Percentiles rank a stretch among this genome's conserved stretches.
These are phyloP conservation scores for Eudasyphora cyanicolor DNA, from an alignment of 2,888 invertebrate species.

Conservation along the genomic window DNA sequence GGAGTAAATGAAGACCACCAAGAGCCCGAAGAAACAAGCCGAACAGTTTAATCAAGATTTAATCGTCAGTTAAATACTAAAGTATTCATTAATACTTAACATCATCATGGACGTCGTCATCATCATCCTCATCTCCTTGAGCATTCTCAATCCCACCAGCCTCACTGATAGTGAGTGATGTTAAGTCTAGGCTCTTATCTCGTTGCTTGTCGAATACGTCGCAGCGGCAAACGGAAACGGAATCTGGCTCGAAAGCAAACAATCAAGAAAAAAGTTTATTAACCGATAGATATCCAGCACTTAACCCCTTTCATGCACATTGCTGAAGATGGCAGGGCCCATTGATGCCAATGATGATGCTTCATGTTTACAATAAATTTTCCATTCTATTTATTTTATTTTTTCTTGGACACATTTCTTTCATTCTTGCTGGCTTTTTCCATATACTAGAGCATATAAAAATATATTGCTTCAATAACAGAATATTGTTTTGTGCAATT, in stretches of 20 bases:
- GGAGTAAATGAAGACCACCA: not conserved
- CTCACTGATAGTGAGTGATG: not conserved
- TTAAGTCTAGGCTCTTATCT: slow-evolving; percentile 3
- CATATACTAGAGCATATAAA: not conserved
- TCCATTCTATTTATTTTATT: not conserved
- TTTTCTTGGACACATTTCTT: not conserved
- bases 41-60: slow-evolving; percentile 44
- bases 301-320: slow-evolving; percentile 18
- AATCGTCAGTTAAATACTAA: slow-evolving; percentile 35
- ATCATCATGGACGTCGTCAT: not conserved
- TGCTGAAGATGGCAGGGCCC: not conserved
- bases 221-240: slow-evolving; percentile 11
- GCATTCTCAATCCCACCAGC: not conserved
- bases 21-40: not conserved
- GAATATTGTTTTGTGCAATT: slow-evolving; percentile 20
- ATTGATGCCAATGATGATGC: not conserved
- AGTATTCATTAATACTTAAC: slow-evolving; percentile 38
- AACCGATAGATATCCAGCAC: slow-evolving; percentile 23
- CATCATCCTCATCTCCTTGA: not conserved
- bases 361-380: slow-evolving; percentile 6
- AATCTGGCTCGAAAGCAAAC: not conserved
- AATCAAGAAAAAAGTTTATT: not conserved
- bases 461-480: slow-evolving; percentile 1
- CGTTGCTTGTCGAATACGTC: not conserved
- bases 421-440: not conserved